A percentile compares a stretch with the other conserved stretches of the same genome.
phyloP scores from a whole-genome alignment of 2,797 vertebrate genomes.

The Propithecus perrieri region DNA sequence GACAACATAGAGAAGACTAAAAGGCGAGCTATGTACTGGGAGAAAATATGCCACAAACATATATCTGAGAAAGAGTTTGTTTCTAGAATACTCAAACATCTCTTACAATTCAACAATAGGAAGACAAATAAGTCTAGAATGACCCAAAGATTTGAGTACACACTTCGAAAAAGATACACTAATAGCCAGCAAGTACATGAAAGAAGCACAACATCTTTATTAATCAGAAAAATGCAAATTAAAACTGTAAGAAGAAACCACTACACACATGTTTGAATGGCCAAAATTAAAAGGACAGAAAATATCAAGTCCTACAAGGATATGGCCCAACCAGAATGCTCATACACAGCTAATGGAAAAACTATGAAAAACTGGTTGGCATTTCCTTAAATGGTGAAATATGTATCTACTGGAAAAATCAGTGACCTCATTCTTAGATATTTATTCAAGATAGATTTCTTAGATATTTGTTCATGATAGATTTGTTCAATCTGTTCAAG shows the following conservation, averaged over 20 bases:
- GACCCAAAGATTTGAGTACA: background rate
- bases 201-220: background rate
- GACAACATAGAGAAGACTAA: background rate
- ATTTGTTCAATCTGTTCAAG: no score
- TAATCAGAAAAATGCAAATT: background rate
- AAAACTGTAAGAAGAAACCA: background rate
- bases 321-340: background rate
- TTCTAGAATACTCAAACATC: background rate
- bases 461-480: background rate
- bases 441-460: background rate
- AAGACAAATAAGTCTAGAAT: background rate
- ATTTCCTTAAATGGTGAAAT: background rate
- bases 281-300: background rate
- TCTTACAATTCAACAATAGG: background rate
- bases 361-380: background rate
- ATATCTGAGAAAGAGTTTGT: background rate
- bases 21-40: background rate
- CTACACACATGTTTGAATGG: background rate
- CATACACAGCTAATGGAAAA: background rate
- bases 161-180: background rate
- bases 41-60: background rate
- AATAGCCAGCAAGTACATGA: background rate
- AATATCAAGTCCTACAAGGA: background rate
- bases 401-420: background rate
- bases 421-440: background rate